Evolutionary conservation across 1,140 invertebrate species (phyloP).

Genomic region (Sitodiplosis mosellana): DNA sequence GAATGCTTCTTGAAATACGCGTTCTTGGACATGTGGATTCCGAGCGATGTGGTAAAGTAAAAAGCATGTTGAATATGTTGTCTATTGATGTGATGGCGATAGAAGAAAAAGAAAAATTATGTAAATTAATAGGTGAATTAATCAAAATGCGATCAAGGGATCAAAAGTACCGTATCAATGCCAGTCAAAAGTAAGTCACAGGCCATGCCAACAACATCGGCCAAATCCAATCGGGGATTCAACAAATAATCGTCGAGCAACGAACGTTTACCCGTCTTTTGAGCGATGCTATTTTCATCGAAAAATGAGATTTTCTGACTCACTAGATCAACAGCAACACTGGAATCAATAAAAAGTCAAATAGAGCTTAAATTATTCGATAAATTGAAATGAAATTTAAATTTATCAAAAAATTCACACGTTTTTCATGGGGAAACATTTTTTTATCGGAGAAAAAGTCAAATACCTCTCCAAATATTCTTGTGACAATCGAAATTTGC

Average conservation of each 20-base stretch:
- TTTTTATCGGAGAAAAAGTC: constrained; percentile 2
- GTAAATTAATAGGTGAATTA: constrained; percentile 3
- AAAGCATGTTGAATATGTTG: constrained; percentile 61
- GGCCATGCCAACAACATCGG: constrained; percentile 62
- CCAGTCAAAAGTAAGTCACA: constrained; percentile 71
- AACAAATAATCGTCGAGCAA: constrained; percentile 46
- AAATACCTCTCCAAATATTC: constrained; percentile 55
- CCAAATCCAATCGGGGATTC: constrained; percentile 44
- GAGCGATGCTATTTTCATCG: constrained; percentile 9
- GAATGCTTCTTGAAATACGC: constrained; percentile 44
- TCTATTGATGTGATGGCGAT: constrained; percentile 30
- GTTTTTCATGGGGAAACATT: background rate
- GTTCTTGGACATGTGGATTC: constrained; percentile 53
- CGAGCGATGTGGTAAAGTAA: constrained; percentile 60
- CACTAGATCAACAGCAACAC: constrained; percentile 48
- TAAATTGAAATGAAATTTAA: background rate
- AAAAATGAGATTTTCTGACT: constrained; percentile 33
- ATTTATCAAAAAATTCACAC: background rate
- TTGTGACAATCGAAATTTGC: constrained; percentile 45
- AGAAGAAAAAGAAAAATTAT: constrained; percentile 18
- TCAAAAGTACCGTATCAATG: constrained; percentile 52
- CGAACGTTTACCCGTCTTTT: constrained; percentile 16
- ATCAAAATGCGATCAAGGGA: background rate
- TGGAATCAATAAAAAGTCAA: constrained; percentile 14
- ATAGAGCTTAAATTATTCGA: background rate